Conservation (phyloP, 2,113 vertebrate genomes). For the Zosterops hypoxanthus region DNA sequence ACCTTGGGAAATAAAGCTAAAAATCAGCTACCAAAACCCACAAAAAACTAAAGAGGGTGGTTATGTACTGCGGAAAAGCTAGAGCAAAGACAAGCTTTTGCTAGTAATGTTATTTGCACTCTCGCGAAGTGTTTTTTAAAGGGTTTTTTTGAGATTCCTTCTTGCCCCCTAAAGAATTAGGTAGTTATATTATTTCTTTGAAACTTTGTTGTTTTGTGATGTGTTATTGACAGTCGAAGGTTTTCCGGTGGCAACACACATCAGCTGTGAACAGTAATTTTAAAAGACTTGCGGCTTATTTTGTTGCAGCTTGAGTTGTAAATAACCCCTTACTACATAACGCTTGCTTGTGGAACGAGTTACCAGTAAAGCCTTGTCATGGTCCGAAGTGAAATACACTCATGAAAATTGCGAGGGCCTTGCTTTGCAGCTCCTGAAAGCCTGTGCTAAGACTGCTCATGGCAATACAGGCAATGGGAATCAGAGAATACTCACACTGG, state of each 20-base stretch:
- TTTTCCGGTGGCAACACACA: neutral
- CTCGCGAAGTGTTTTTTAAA: neutral
- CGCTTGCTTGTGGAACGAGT: neutral
- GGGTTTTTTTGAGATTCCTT: neutral
- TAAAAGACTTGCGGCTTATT: neutral
- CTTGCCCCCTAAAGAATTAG: neutral
- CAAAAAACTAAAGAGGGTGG: rapidly evolving
- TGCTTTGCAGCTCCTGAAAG: neutral
- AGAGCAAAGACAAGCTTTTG: neutral
- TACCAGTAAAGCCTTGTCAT: neutral
- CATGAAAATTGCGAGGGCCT: neutral
- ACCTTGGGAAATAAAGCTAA: neutral
- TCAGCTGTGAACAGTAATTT: neutral
- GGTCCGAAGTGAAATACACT: neutral
- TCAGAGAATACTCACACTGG: neutral
- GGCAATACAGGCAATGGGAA: neutral
- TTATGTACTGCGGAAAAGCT: neutral
- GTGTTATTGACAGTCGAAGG: neutral
- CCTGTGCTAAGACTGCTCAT: neutral
- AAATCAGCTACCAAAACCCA: neutral
- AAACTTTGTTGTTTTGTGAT: neutral
- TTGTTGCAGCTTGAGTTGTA: neutral
- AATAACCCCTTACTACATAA: neutral
- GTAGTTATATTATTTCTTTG: neutral
- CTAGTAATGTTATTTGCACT: neutral